Percentiles rank a stretch among this genome's conserved stretches.
phyloP scores from a whole-genome alignment of 2,797 vertebrate species.

The Columba guinea region DNA sequence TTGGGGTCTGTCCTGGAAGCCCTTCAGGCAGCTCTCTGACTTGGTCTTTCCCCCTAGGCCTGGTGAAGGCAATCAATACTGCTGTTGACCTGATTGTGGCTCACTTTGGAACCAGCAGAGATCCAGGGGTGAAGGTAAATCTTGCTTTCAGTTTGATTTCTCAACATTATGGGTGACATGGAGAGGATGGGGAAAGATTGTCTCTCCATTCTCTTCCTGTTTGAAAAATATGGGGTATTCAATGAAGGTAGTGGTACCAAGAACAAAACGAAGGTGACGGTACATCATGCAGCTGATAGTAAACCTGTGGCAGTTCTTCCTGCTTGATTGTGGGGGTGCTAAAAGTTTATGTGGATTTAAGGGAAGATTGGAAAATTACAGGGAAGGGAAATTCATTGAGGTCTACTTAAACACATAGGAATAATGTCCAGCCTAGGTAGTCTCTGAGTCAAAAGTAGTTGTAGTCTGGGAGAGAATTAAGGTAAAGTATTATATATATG shows the following conservation, averaged over 20 bases:
- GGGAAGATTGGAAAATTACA: background rate
- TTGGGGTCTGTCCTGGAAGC: background rate
- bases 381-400: background rate
- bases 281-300: accelerated
- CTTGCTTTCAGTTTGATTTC: background rate
- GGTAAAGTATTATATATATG: background rate
- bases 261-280: background rate
- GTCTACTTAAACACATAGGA: background rate
- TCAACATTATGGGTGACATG: background rate
- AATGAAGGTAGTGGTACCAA: background rate
- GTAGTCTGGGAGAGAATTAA: background rate
- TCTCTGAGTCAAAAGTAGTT: background rate
- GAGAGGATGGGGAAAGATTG: background rate
- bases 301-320: background rate
- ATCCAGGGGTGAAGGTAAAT: constrained; percentile 92
- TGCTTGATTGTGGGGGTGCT: background rate
- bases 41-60: constrained; percentile 56
- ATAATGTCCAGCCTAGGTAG: background rate
- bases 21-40: background rate
- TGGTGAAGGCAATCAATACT: constrained; percentile 94
- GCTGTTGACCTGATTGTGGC: constrained; percentile 97
- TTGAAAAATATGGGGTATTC: background rate
- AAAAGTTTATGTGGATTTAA: background rate
- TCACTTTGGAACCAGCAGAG: constrained; percentile 94
- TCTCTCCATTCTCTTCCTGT: background rate